Evolutionary conservation across 2,888 invertebrate species (phyloP).

Genomic region (Oxytorus armatus): DNA sequence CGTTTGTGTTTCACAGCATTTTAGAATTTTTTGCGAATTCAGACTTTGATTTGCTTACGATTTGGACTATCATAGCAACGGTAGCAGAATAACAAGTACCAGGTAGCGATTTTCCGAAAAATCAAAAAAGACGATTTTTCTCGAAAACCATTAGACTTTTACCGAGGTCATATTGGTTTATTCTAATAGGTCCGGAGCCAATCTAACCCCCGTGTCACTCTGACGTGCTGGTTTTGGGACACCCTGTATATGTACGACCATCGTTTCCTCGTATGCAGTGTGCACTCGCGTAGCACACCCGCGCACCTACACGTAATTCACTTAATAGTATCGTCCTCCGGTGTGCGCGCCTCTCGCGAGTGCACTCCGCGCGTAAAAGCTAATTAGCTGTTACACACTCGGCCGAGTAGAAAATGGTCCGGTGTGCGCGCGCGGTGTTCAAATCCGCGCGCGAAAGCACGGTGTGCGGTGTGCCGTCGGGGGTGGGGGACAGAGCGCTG

Average conservation of each 20-base stretch:
- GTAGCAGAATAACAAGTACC: too few relatives aligned
- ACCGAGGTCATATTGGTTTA: too few relatives aligned
- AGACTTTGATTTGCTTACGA: too few relatives aligned
- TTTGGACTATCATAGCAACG: too few relatives aligned
- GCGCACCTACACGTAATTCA: constrained; percentile 73
- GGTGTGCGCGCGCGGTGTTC: constrained; percentile 55
- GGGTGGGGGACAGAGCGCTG: background rate
- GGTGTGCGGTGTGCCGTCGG: background rate
- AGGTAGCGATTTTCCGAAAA: too few relatives aligned
- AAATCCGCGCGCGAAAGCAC: constrained; percentile 34
- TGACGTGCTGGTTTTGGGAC: too few relatives aligned
- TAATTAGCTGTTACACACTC: constrained; percentile 80
- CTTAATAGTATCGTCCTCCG: constrained; percentile 72
- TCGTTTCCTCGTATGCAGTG: constrained; percentile 35
- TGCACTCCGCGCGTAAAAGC: constrained; percentile 72
- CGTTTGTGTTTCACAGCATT: too few relatives aligned
- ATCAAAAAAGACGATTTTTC: too few relatives aligned
- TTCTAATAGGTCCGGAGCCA: too few relatives aligned
- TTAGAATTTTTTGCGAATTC: too few relatives aligned
- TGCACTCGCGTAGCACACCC: constrained; percentile 29
- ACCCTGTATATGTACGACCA: background rate
- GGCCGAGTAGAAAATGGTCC: constrained; percentile 78
- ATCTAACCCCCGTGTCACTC: too few relatives aligned
- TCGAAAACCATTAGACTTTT: too few relatives aligned
- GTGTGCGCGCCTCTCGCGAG: constrained; percentile 56